phyloP scores from a whole-genome alignment of 1,140 invertebrate species.

The Drosophila saltans region DNA sequence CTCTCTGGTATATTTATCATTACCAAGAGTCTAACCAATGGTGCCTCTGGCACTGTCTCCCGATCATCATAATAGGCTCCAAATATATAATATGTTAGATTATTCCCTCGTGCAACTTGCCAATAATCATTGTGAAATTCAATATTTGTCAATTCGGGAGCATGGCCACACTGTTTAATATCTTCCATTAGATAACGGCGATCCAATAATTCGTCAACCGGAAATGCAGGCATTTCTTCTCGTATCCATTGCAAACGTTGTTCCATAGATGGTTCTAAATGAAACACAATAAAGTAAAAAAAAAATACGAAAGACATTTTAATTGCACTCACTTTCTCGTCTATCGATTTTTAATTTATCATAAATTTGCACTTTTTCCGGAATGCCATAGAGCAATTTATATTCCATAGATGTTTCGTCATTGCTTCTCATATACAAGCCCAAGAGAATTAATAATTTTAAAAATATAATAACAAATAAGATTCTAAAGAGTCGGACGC shows the following conservation, averaged over 20 bases:
- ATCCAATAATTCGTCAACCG: conserved; percentile 44
- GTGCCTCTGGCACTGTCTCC: conserved; percentile 87
- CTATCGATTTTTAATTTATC: conserved; percentile 55
- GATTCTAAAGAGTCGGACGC: conserved; percentile 44
- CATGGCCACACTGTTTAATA: conserved; percentile 33
- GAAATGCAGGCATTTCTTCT: conserved; percentile 62
- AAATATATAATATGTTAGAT: conserved; percentile 93
- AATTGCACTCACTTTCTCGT: conserved; percentile 31
- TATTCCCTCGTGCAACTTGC: conserved; percentile 89
- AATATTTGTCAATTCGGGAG: conserved; percentile 42
- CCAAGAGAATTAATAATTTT: conserved; percentile 49
- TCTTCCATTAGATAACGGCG: background rate
- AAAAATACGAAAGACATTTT: background rate
- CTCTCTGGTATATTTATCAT: conserved; percentile 88
- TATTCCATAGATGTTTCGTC: background rate
- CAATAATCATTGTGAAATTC: conserved; percentile 84
- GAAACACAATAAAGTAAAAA: no score
- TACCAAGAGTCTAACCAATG: conserved; percentile 91
- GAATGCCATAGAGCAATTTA: background rate
- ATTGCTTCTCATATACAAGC: conserved; percentile 31
- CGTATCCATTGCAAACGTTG: conserved; percentile 47
- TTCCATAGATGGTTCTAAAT: conserved; percentile 42
- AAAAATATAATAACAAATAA: conserved; percentile 51
- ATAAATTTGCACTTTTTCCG: conserved; percentile 22
- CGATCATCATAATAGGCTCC: conserved; percentile 94